These are phyloP conservation scores for Gallinago paraguaiae DNA, from an alignment of 2,113 vertebrate species.

Conservation along the genomic window DNA sequence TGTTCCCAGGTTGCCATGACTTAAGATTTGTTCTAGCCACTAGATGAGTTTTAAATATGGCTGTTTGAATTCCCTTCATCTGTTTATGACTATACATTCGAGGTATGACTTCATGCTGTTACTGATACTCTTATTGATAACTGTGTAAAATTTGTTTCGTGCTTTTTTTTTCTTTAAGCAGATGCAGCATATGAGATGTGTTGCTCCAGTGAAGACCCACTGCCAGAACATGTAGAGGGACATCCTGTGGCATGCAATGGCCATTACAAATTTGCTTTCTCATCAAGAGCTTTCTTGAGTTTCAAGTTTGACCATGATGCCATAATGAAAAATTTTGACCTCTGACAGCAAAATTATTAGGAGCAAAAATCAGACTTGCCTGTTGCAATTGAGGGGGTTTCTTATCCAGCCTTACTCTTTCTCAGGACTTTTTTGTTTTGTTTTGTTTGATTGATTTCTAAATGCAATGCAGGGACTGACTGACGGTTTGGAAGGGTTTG, in stretches of 20 bases:
- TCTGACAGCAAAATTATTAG: conserved; percentile 69
- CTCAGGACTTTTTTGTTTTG: conserved; percentile 75
- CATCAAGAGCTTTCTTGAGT: conserved; percentile 90
- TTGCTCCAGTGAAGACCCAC: conserved; percentile 75
- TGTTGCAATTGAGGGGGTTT: conserved; percentile 62
- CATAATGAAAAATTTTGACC: conserved; percentile 94
- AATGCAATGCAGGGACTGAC: conserved; percentile 73
- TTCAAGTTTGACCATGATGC: conserved; percentile 94
- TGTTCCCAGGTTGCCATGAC: background rate
- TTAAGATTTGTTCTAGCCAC: background rate
- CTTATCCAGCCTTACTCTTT: conserved; percentile 76
- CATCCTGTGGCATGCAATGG: conserved; percentile 74
- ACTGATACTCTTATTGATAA: background rate
- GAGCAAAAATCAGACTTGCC: conserved; percentile 38
- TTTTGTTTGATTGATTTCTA: conserved; percentile 33
- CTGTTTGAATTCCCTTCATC: background rate
- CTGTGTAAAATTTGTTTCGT: background rate
- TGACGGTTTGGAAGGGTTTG: conserved; percentile 66
- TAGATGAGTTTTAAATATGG: background rate
- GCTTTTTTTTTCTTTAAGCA: conserved; percentile 39
- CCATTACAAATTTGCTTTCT: conserved; percentile 79
- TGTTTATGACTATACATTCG: background rate
- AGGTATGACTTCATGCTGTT: background rate
- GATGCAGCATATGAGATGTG: conserved; percentile 71
- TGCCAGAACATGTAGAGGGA: conserved; percentile 66